Base-by-base conservation (phyloP, 2,888 invertebrate species). In the Sclerodermus sp. region DNA sequence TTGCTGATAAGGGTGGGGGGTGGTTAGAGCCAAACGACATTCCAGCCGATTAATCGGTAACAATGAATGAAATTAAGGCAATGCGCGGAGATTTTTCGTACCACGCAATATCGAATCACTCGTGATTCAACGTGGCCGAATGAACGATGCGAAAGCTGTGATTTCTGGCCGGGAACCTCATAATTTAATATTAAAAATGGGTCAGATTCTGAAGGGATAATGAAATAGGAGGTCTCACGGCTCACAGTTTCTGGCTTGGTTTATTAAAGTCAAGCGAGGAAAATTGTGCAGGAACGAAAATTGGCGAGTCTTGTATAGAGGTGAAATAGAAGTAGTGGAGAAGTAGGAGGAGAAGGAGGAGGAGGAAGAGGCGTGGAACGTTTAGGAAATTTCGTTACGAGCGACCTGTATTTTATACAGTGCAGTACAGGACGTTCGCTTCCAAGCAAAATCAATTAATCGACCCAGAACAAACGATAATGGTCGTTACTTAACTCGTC, bases 351-450 rank as follows among this genome's bases (percentile, higher is more conserved):
- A 15, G 43, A 38, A 37, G n/a, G n/a, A n/a, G 29, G 29, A 18
- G 18, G 44, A 40, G 17, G 39, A 2, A 9, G 31, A 31, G 37
- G 37, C 15, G 45, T 36, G 16, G 23, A 36, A 43, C 16, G 29
- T 57, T 64, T 53, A 23, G 54, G 58, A 61, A 66, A 63, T 60
- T 61, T 63, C 51, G 62, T 65, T 62, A 61, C 52, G 47, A 46
- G 43, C 52, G 53, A 47, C 53, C 52, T 49, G 54, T 41, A 55
- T 55, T 57, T 57, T 57, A 56, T 49, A 45, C 29, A 42, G 31
- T 36, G 14, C 38, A 16, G 14, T 48, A 48, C 53, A 45, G 36
- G 31, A 45, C 39, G 36, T 34, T 50, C 53, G 38, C 16, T 45
- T 47, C 44, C 42, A 32, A 12, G 39, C 23, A 45, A 51, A 54